These are phyloP conservation scores for Gephyroberyx darwinii DNA, from an alignment of 2,797 vertebrate species.

Conservation along the genomic window DNA sequence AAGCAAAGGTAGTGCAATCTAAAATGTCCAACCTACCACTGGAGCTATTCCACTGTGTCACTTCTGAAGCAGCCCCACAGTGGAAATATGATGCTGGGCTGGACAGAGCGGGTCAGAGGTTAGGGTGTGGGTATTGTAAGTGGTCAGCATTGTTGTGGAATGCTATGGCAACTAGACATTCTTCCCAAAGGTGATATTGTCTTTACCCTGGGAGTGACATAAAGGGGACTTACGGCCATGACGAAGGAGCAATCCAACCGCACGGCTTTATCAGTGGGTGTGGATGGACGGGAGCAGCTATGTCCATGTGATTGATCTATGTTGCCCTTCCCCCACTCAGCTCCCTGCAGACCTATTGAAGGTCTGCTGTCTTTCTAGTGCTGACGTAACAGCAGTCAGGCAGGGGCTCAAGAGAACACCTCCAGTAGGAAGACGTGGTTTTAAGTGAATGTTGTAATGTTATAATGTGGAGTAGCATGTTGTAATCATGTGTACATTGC, in stretches of 20 bases:
- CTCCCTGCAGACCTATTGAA: conserved; percentile 56
- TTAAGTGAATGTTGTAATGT: conserved; percentile 23
- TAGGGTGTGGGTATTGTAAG: conserved; percentile 74
- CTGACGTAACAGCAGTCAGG: conserved; percentile 65
- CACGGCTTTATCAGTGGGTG: conserved; percentile 77
- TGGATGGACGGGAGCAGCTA: conserved; percentile 74
- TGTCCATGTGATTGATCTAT: conserved; percentile 78
- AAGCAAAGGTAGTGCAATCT: conserved; percentile 59
- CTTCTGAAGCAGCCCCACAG: conserved; percentile 60
- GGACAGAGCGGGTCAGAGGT: conserved; percentile 73
- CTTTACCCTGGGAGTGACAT: conserved; percentile 70
- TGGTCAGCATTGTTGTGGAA: conserved; percentile 76
- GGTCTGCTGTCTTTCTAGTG: conserved; percentile 58
- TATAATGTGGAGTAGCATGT: conserved; percentile 25
- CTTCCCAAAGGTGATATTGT: conserved; percentile 80
- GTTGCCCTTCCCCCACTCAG: conserved; percentile 66
- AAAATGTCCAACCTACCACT: conserved; percentile 73
- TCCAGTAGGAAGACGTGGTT: conserved; percentile 21
- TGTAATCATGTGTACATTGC: conserved; percentile 24
- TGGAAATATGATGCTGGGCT: conserved; percentile 78
- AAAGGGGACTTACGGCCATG: conserved; percentile 70
- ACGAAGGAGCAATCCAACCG: conserved; percentile 66
- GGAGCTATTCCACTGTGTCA: conserved; percentile 61
- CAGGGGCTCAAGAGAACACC: conserved; percentile 40
- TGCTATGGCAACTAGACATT: conserved; percentile 81